Evolutionary conservation across 2,888 invertebrate species (phyloP).

Genomic region (Sepioteuthis lessoniana): DNA sequence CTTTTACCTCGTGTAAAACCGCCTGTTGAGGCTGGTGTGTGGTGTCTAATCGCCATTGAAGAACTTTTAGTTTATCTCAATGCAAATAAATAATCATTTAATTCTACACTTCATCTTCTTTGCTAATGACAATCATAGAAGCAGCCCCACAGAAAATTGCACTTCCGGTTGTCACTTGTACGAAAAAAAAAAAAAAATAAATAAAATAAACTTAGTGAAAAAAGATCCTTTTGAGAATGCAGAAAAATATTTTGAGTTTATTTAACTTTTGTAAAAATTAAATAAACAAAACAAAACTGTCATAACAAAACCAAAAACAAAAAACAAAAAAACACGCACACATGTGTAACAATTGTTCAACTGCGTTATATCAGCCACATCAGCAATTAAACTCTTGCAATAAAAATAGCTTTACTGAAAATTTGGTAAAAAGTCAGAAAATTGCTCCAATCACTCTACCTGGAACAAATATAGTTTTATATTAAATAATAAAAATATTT

Average conservation of each 20-base stretch:
- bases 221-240: neutral
- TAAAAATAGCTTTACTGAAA: no score
- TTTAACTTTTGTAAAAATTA: neutral
- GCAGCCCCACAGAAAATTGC: neutral
- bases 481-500: no score
- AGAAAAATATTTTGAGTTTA: neutral
- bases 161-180: neutral
- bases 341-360: neutral
- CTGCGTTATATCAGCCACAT: neutral
- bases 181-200: neutral
- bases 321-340: neutral
- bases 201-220: neutral
- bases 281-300: neutral
- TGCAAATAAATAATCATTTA: neutral
- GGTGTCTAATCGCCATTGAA: neutral
- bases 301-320: no score
- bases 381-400: neutral
- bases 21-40: no score
- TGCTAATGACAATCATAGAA: neutral
- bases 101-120: neutral
- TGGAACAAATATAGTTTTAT: no score
- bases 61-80: neutral
- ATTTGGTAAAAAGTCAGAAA: no score
- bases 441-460: no score
- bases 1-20: neutral